Evolutionary conservation across 2,888 invertebrate genomes (phyloP), one percentile per base, ranked within the genome.

Genomic region (Malthinus seriepunctatus): DNA sequence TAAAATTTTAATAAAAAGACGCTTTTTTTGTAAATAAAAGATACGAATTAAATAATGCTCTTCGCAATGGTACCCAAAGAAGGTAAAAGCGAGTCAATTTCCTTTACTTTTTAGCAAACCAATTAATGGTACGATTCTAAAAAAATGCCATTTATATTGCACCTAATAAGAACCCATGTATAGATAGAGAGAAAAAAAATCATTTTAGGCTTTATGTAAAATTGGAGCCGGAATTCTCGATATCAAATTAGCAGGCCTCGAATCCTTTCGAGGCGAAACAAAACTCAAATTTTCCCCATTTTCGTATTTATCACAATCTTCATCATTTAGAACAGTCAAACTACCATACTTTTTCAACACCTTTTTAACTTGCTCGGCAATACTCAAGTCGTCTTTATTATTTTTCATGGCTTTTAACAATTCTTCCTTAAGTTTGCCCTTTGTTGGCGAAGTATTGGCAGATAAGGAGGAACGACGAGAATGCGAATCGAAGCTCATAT

Each of bases 331-430:
- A 44, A 84, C 83, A 2, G 80, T 83, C 57, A 83, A 80, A 37
- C 83, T 79, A 54, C 83, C 83, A 68, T 86, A 87, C 62, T 86
- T 82, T 37, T 82, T 83, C n/a, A 88, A 73, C 34, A 87, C 73
- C 57, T 87, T 88, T 71, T 90, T 90, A 79, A 92, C 87, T 74
- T 90, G 89, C 67, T 87, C 86, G 15, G 90, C 79, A 53, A 91
- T 88, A 63, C 86, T 81, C 4, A 86, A 85, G 70, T 92, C 91
- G 67, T 91, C 89, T 71, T 88, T 87, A 1, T 88, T 85, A 2
- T 84, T 85, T 68, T 87, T 88, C 3, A 90, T 86, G 23, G 89
- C 87, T 66, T 87, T 83, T 2, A 91, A 75, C 32, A 91, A 85
- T 73, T 90, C 89, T 70, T 90, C 84, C 14, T 85, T 85, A 42